Conservation (phyloP, 92 coral and sea anemone species). For the Palythoa grandis region DNA sequence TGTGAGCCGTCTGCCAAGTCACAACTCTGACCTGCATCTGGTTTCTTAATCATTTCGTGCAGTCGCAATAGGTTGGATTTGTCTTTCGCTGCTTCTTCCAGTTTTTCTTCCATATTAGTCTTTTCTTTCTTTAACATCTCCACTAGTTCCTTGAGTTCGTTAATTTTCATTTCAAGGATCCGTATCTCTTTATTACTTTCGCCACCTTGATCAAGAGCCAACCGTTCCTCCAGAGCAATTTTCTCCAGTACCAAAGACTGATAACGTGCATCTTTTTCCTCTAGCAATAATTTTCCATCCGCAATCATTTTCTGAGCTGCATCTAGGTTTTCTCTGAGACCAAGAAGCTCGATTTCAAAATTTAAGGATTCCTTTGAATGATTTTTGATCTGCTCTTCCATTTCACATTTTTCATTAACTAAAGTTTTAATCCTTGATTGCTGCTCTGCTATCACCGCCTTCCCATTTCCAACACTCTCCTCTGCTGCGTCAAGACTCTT, state of each 20-base stretch:
- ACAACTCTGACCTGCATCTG: background rate
- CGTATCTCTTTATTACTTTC: background rate
- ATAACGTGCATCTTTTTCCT: background rate
- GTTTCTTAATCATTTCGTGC: background rate
- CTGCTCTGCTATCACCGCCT: background rate
- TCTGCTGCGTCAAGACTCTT: background rate
- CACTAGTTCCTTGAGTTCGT: background rate
- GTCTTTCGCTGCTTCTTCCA: conserved; percentile 16
- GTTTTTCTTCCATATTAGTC: conserved; percentile 2
- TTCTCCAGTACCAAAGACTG: background rate
- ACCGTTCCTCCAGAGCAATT: background rate
- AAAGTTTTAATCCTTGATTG: background rate
- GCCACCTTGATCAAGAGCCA: background rate
- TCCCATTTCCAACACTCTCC: background rate
- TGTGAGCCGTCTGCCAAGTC: background rate
- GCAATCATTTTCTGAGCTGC: conserved; percentile 11
- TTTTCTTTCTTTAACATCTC: background rate
- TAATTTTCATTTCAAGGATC: background rate
- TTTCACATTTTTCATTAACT: background rate
- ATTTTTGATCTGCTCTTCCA: conserved; percentile 3
- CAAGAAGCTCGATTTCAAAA: background rate
- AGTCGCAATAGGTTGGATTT: background rate
- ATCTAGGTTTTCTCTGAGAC: background rate
- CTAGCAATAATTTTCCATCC: background rate
- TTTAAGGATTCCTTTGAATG: background rate